Evolutionary conservation across 2,113 vertebrate species (phyloP), one percentile per base, ranked within the genome.

Genomic region (Gopherus flavomarginatus): DNA sequence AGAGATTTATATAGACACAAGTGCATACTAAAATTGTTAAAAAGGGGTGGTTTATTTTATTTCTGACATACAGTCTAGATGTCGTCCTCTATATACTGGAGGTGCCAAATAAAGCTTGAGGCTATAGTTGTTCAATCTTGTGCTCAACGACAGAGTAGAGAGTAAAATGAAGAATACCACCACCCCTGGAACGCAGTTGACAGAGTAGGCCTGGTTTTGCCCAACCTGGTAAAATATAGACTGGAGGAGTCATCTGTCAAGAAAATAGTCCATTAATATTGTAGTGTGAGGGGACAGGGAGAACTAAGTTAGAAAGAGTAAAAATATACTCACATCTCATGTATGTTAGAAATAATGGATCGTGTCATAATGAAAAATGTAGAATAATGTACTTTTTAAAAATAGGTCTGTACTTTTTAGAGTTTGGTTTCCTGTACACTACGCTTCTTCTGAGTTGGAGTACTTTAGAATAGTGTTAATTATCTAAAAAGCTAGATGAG

Each of bases 41-140:
- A 96, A 83, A 94, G 47, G 82, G 88, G 80, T 86, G 21, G 92
- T 91, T 95, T 17, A 84, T 90, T 96, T 93, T 83, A 56, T 80
- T 96, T 93, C 80, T 83, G 87, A 95, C 50, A 96, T 94, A 75
- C 52, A 44, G 90, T 94, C 93, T 96, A 97, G 88, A 93, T 97
- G 96, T 96, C 97, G 95, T 47, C 82, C 65, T 88, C 65, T 82
- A 47, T 89, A 86, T 91, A 79, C 75, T 3, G 5, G 57, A 92
- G 82, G 81, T 96, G 92, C 77, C 96, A 85, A 2, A 90, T 88
- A 83, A 86, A 80, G 77, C 47, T 38, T 27, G 80, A 90, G 86
- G 75, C 84, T 95, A 82, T 75, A 85, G 75, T 93, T 95, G 65
- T 91, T 95, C 89, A 22, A 59, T 19, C 75, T 50, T 35, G 22